Evolutionary conservation across 2,797 vertebrate genomes (phyloP), one percentile per base, ranked within the genome.

Genomic region (Fundulus diaphanus): DNA sequence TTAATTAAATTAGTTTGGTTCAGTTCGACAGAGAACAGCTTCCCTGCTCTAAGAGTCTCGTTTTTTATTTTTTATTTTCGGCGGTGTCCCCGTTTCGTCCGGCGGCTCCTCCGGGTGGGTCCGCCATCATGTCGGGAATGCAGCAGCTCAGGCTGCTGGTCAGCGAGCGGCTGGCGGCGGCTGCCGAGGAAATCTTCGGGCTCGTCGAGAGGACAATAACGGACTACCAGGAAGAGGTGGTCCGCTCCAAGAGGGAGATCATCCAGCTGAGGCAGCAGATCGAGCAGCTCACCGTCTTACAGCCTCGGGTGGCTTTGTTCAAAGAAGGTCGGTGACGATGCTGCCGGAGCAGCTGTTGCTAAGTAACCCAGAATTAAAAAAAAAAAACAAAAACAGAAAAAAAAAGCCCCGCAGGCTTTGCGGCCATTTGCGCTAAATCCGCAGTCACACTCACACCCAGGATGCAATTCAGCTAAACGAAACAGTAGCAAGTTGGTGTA

Each of bases 111-210:
- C 49, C 57, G 66, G 65, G 37, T 78, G 63, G 56, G 63, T n/a
- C n/a, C n/a, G n/a, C 24, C 20, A 18, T 61, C 63, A 78, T 78
- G 76, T 59, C 65, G 52, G 70, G 70, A 52, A 51, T 56, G 31
- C 70, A 73, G 63, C 70, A 68, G 70, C 70, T 78, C 52, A 57
- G 76, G n/a, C 63, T 73, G 70, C 52, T 78, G 63, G 70, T 78
- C 70, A 73, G 27, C 63, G 70, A 78, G 70, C 76, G 76, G 76
- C 76, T 78, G 0, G 16, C 76, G n/a, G 76, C 65, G 52, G 76
- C 76, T 59, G 52, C 70, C 0, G 42, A 78, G n/a, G 76, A 78
- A 5, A 61, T 78, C 31, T 73, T 73, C 54, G 65, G 70, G 24
- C 18, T 78, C 12, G 70, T 78, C 16, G 76, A 78, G 31, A 68